Conservation (phyloP, 2,888 invertebrate genomes). For the Coelinius sp. region DNA sequence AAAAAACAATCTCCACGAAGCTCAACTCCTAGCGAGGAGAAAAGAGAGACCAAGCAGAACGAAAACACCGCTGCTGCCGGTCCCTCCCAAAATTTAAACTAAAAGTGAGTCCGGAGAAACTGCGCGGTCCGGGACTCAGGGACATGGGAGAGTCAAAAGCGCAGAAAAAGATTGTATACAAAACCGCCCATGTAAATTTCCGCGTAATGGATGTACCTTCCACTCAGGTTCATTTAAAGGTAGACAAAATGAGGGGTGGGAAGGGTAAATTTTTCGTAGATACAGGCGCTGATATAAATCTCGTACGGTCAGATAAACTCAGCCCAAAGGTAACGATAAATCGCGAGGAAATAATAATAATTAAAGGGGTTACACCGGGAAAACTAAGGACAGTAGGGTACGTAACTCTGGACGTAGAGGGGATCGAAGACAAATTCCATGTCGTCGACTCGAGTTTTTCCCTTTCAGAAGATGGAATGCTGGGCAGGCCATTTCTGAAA, state of each 20-base stretch:
- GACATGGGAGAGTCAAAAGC: neutral
- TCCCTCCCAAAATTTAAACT: neutral
- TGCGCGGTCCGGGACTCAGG: neutral
- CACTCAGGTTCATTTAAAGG: neutral
- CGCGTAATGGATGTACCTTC: neutral
- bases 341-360: neutral
- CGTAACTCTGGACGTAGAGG: neutral
- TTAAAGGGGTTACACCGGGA: neutral
- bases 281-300: neutral
- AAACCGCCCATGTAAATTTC: neutral
- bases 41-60: too few relatives aligned
- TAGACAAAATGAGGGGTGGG: neutral
- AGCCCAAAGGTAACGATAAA: neutral
- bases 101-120: neutral
- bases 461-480: neutral
- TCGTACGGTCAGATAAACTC: neutral
- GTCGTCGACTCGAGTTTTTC: neutral
- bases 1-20: too few relatives aligned
- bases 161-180: neutral
- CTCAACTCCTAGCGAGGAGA: too few relatives aligned
- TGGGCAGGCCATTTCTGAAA: neutral
- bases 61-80: neutral
- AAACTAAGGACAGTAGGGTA: neutral
- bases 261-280: neutral
- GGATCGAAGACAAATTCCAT: neutral